phyloP scores from a whole-genome alignment of 2,113 vertebrate species.

The Eurystomus gularis region DNA sequence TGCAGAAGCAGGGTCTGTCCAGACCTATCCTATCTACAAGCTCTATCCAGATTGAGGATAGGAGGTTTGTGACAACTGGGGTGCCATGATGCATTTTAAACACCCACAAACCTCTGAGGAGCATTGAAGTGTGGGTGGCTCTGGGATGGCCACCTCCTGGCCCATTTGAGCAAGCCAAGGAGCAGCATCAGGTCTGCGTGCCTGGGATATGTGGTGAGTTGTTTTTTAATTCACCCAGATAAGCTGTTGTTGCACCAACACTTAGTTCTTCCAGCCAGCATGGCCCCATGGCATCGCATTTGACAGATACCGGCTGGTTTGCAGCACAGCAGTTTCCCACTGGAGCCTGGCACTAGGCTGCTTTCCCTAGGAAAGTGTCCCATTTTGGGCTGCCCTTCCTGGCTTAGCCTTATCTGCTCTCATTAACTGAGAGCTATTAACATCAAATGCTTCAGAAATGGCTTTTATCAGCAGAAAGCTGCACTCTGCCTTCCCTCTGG shows the following conservation, averaged over 20 bases:
- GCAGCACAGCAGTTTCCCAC: neutral
- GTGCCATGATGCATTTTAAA: neutral
- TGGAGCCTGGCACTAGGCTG: neutral
- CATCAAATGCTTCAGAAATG: neutral
- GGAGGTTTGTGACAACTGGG: neutral
- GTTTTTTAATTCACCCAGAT: neutral
- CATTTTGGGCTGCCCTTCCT: neutral
- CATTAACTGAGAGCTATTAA: neutral
- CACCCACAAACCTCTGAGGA: neutral
- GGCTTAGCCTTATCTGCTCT: neutral
- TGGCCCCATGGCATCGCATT: rapidly evolving
- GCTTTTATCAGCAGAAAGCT: neutral
- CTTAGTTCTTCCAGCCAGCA: neutral
- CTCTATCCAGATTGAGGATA: neutral
- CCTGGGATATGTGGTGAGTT: rapidly evolving
- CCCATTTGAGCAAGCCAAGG: neutral
- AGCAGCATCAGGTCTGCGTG: neutral
- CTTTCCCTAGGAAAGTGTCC: neutral
- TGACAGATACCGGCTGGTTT: neutral
- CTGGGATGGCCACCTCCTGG: neutral
- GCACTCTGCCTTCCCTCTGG: neutral
- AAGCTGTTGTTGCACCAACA: neutral
- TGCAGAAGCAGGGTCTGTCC: neutral
- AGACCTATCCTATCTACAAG: neutral
- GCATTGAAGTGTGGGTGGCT: neutral